phyloP scores from a whole-genome alignment of 64 coral and sea anemone species.

The Montipora capricornis region DNA sequence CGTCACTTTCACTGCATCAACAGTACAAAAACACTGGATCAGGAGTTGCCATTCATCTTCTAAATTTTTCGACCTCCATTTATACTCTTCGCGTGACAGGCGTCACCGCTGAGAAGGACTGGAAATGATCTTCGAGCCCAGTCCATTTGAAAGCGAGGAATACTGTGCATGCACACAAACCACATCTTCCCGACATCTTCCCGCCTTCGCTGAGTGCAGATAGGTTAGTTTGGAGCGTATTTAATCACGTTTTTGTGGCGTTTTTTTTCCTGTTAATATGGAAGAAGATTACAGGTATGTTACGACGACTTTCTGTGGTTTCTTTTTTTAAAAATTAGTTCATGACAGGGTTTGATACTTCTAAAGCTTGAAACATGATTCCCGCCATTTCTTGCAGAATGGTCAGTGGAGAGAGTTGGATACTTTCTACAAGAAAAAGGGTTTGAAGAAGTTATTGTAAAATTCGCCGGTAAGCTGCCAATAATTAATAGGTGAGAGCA shows the following conservation, averaged over 20 bases:
- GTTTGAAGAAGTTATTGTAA: neutral
- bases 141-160: no score
- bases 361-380: neutral
- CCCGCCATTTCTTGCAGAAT: constrained; percentile 5
- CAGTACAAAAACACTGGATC: neutral
- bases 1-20: neutral
- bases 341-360: neutral
- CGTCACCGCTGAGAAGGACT: constrained; percentile 1
- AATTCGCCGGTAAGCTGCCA: neutral
- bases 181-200: neutral
- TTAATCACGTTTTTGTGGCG: neutral
- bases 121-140: neutral
- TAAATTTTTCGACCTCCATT: no score
- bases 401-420: neutral
- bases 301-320: neutral
- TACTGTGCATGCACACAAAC: neutral
- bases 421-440: neutral
- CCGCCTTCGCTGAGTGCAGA: neutral
- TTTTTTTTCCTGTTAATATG: neutral
- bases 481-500: neutral
- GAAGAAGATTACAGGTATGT: neutral
- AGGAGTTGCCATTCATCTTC: neutral
- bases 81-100: no score
- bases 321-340: no score
- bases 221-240: neutral